Evolutionary conservation across 2,888 invertebrate species (phyloP), one percentile per base, ranked within the genome.

Genomic region (Phragmatobia fuliginosa): DNA sequence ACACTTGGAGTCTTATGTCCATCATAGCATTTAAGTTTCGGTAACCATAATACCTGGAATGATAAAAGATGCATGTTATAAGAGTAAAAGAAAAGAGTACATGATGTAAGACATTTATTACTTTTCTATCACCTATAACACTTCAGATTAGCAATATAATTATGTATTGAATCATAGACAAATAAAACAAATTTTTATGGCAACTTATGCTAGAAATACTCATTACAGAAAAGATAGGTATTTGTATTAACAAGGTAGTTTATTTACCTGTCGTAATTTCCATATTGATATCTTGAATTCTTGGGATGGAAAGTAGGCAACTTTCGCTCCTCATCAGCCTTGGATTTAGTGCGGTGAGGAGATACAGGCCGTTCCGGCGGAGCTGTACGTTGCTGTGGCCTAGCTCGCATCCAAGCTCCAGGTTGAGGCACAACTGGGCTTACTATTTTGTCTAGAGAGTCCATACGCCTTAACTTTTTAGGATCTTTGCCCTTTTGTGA

Each of bases 391-490:
- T 91, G 85, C 74, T 92, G 94, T 0, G 91, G 92, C 63, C 93
- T 83, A 0, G 92, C 91, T 18, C 97, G 94, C 91, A 97, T 98
- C 97, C 98, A 98, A 0, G 97, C 97, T 4, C 98, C 98, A 0
- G 98, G 98, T 88, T 98, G 98, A 14, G 98, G 98, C 71, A 98
- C 97, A 49, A 98, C 98, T 0, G 98, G 98, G 86, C 98, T 98
- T 21, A 98, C 98, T 80, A 98, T 98, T 92, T 98, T 98, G 89
- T 98, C 98, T 93, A 98, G 96, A 0, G 96, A 96, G 83, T 97
- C 97, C 89, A 97, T 94, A 66, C 97, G 96, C 64, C 97, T 96
- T 76, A 97, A 91, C 86, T 96, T 96, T 79, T 95, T 95, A 16
- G 86, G 83, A 75, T 93, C 94, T 82, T 96, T 96, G 16, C 92